Percentiles rank a stretch among this genome's conserved stretches.
These are phyloP conservation scores for Himalopsyche anomala DNA, from an alignment of 2,888 invertebrate genomes.

Conservation along the genomic window DNA sequence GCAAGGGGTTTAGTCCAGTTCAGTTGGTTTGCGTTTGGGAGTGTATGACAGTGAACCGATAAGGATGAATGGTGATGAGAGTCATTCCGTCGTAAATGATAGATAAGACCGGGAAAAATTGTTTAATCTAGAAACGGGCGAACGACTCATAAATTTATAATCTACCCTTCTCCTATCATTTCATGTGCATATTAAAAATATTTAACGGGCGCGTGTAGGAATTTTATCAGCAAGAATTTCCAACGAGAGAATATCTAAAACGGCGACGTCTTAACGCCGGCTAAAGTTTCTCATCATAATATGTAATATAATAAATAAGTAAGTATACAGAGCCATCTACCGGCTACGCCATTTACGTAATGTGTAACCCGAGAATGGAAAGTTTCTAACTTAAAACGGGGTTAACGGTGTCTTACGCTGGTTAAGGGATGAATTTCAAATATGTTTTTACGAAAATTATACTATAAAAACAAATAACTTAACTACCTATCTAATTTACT, in stretches of 20 bases:
- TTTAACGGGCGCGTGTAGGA: slow-evolving; percentile 2
- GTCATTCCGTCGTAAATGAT: slow-evolving; percentile 4
- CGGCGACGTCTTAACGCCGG: slow-evolving; percentile 1
- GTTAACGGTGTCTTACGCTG: slow-evolving; percentile 12
- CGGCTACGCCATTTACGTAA: slow-evolving; percentile 6
- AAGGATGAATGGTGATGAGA: background rate
- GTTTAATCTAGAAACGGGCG: background rate
- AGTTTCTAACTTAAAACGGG: slow-evolving; percentile 22
- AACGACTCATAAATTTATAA: background rate
- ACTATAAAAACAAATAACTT: no score
- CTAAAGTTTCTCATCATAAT: slow-evolving; percentile 36
- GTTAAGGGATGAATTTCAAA: background rate
- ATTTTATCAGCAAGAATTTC: slow-evolving; percentile 22
- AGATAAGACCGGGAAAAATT: background rate
- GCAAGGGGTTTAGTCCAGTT: no score
- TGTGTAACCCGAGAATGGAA: slow-evolving; percentile 31
- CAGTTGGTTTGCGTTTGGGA: background rate
- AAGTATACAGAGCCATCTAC: background rate
- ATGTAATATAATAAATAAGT: background rate
- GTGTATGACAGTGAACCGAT: background rate
- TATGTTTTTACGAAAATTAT: no score
- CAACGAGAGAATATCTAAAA: slow-evolving; percentile 18
- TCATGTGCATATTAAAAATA: slow-evolving; percentile 32
- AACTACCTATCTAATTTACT: no score
- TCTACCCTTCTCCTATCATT: slow-evolving; percentile 32